Conservation (phyloP, 2,797 vertebrate species). For the Carcharodon carcharias region DNA sequence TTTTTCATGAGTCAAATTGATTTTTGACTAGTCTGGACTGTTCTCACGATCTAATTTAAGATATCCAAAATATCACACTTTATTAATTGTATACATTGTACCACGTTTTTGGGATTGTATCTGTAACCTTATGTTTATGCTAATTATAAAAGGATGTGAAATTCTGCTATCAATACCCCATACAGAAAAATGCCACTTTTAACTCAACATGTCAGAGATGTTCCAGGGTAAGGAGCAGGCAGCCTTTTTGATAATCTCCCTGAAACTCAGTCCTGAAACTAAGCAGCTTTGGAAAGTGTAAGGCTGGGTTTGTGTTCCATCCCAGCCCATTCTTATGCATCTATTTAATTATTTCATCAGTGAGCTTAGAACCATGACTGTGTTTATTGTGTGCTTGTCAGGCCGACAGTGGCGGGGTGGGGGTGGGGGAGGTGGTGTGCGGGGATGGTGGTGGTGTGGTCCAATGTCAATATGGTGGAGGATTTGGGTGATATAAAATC, state of each 20-base stretch:
- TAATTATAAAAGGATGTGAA: neutral
- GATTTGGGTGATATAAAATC: neutral
- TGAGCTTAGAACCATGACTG: neutral
- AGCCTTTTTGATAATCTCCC: neutral
- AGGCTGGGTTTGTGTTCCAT: neutral
- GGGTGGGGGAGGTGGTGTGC: neutral
- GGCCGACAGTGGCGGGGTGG: too few relatives aligned
- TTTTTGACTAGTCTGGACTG: neutral
- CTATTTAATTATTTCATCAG: neutral
- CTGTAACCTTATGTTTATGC: neutral
- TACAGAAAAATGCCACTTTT: neutral
- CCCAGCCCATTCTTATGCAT: neutral
- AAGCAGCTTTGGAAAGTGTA: neutral
- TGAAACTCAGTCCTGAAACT: neutral
- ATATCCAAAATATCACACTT: neutral
- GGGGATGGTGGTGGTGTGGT: too few relatives aligned
- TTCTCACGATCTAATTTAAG: neutral
- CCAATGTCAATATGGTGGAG: neutral
- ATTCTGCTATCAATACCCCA: neutral
- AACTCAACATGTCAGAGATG: neutral
- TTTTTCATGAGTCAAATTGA: neutral
- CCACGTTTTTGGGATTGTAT: neutral
- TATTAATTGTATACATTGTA: neutral
- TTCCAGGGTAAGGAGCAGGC: neutral
- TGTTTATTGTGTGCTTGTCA: neutral